These are phyloP conservation scores for Eurois occulta DNA, from an alignment of 2,888 invertebrate genomes.

Conservation along the genomic window DNA sequence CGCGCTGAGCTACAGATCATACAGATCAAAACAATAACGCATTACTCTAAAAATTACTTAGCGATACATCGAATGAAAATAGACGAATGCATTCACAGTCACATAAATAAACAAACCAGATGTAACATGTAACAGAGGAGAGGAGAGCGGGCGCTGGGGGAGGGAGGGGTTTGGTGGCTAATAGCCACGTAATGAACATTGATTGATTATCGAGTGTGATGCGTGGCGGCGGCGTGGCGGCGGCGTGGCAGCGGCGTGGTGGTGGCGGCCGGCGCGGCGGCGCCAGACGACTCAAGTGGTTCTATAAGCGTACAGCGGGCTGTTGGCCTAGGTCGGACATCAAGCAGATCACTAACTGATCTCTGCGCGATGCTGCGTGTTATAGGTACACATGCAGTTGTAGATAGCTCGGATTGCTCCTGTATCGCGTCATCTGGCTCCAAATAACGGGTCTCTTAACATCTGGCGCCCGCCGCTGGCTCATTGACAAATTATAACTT, in stretches of 20 bases:
- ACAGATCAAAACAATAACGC: slow-evolving; percentile 65
- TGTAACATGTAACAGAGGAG: slow-evolving; percentile 46
- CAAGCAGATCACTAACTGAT: slow-evolving; percentile 60
- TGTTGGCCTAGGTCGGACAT: slow-evolving; percentile 76
- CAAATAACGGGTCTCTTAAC: slow-evolving; percentile 31
- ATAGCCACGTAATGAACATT: slow-evolving; percentile 74
- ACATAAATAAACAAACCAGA: slow-evolving; percentile 64
- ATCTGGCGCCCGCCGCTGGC: slow-evolving; percentile 22
- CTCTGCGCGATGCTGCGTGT: slow-evolving; percentile 25
- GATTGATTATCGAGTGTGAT: slow-evolving; percentile 84
- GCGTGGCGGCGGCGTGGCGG: slow-evolving; percentile 27
- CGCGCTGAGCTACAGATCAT: slow-evolving; percentile 23
- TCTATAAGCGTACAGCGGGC: slow-evolving; percentile 73
- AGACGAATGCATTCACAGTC: slow-evolving; percentile 61
- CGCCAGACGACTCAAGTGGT: slow-evolving; percentile 77
- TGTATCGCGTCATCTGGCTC: slow-evolving; percentile 3
- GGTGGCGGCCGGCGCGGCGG: slow-evolving; percentile 40
- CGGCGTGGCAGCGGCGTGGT: slow-evolving; percentile 26
- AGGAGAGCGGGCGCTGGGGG: slow-evolving; percentile 3
- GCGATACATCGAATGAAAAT: slow-evolving; percentile 65
- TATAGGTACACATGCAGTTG: not conserved
- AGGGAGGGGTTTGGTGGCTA: slow-evolving; percentile 39
- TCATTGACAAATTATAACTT: slow-evolving; percentile 32
- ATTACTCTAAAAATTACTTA: slow-evolving; percentile 60
- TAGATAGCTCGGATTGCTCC: not conserved